phyloP scores from a whole-genome alignment of 1,140 invertebrate species.

The Bombus waltoni region DNA sequence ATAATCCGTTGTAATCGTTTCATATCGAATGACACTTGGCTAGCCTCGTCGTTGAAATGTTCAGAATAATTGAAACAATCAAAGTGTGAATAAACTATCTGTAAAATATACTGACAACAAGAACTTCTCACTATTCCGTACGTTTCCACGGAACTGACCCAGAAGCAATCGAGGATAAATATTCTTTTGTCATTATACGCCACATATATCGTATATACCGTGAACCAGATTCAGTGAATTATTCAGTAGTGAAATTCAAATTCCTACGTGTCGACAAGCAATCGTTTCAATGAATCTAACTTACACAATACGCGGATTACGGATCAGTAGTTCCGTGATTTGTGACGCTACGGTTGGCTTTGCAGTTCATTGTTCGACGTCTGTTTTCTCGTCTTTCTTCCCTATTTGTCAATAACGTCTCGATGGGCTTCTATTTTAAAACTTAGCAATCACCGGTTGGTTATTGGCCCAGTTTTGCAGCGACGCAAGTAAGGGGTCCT shows the following conservation, averaged over 20 bases:
- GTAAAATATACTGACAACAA: not conserved
- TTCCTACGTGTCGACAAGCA: not conserved
- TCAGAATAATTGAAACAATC: no score
- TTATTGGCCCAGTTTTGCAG: constrained; percentile 61
- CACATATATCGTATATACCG: not conserved
- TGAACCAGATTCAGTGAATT: not conserved
- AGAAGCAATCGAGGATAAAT: not conserved
- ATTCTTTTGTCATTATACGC: not conserved
- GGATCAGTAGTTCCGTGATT: not conserved
- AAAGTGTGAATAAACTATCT: no score
- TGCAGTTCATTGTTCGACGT: constrained; percentile 25
- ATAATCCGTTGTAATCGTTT: no score
- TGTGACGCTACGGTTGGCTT: not conserved
- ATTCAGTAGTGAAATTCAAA: not conserved
- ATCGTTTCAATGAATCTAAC: not conserved
- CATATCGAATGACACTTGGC: no score
- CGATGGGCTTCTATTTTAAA: constrained; percentile 57
- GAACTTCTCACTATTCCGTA: not conserved
- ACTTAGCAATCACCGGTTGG: constrained; percentile 53
- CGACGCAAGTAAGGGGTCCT: constrained; percentile 13
- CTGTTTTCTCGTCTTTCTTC: not conserved
- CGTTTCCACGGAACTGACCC: no score
- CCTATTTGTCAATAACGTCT: constrained; percentile 2
- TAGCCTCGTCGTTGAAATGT: not conserved
- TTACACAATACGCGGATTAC: not conserved